Percentiles rank a stretch among this genome's conserved stretches.
These are phyloP conservation scores for Rotaria macrura DNA, from an alignment of 2,888 invertebrate genomes.

Conservation along the genomic window DNA sequence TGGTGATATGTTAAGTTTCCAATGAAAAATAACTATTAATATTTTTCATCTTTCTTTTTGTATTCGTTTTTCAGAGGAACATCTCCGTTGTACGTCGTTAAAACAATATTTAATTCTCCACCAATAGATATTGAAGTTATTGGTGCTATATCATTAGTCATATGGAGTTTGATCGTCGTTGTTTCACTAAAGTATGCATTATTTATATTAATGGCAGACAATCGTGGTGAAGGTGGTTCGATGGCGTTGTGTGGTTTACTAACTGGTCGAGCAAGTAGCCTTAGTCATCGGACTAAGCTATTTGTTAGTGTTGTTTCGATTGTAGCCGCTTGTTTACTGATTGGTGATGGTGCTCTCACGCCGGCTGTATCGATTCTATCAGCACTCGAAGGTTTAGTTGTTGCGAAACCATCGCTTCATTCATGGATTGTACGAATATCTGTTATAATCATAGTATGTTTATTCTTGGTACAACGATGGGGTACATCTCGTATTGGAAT, in stretches of 20 bases:
- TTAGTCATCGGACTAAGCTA: not conserved
- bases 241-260: not conserved
- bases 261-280: not conserved
- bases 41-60: not conserved
- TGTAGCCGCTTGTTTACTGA: not conserved
- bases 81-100: not conserved
- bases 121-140: not conserved
- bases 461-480: not conserved
- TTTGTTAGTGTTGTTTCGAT: not conserved
- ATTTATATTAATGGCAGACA: conserved; percentile 16
- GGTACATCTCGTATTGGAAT: not conserved
- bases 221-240: conserved; percentile 20
- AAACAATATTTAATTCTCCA: not conserved
- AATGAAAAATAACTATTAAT: not conserved
- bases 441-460: not conserved
- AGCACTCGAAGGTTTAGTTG: not conserved
- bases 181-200: not conserved
- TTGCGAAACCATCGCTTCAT: not conserved
- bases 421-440: not conserved
- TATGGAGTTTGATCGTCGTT: conserved; percentile 2
- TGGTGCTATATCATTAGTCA: not conserved
- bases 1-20: not conserved
- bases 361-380: conserved; percentile 14
- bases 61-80: not conserved
- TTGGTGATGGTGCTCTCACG: not conserved